A percentile compares a stretch with the other conserved stretches of the same genome.
These are phyloP conservation scores for Bemisia tabaci DNA, from an alignment of 1,140 invertebrate species.

Conservation along the genomic window DNA sequence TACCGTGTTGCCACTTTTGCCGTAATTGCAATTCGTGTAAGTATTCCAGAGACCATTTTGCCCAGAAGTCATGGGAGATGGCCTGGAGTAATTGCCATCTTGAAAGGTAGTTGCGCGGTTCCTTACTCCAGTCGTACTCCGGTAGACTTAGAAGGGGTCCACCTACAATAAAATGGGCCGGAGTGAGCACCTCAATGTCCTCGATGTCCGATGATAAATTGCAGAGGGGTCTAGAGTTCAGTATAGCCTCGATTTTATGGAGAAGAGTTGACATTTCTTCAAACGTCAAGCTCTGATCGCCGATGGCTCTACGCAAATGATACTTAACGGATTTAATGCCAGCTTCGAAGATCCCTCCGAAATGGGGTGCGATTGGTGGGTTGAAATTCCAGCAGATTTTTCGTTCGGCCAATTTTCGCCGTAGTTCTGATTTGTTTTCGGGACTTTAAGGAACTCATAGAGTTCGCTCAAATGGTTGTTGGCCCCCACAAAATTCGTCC, in stretches of 20 bases:
- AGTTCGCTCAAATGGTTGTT: too few species aligned
- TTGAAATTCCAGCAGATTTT: conserved; percentile 36
- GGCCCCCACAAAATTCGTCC: conserved; percentile 30
- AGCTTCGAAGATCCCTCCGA: conserved; percentile 33
- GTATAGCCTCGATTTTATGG: conserved; percentile 18
- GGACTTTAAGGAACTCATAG: too few species aligned
- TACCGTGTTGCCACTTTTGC: too few species aligned
- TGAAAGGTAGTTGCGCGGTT: too few species aligned
- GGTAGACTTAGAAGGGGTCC: too few species aligned
- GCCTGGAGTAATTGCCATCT: too few species aligned
- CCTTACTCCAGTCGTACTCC: too few species aligned
- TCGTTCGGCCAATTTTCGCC: background rate
- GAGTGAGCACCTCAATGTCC: conserved; percentile 20
- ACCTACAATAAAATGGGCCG: conserved; percentile 23
- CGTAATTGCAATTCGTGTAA: too few species aligned
- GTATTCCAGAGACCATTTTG: too few species aligned
- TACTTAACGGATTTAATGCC: conserved; percentile 30
- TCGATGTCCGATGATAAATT: conserved; percentile 20
- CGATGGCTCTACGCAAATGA: conserved; percentile 24
- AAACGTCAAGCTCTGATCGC: conserved; percentile 16
- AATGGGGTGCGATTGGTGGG: conserved; percentile 30
- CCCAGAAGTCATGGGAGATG: too few species aligned
- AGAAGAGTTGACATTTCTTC: conserved; percentile 20
- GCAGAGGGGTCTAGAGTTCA: conserved; percentile 21
- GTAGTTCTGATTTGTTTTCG: background rate